Evolutionary conservation across 2,113 vertebrate genomes (phyloP).

Genomic region (Entomyzon cyanotis): DNA sequence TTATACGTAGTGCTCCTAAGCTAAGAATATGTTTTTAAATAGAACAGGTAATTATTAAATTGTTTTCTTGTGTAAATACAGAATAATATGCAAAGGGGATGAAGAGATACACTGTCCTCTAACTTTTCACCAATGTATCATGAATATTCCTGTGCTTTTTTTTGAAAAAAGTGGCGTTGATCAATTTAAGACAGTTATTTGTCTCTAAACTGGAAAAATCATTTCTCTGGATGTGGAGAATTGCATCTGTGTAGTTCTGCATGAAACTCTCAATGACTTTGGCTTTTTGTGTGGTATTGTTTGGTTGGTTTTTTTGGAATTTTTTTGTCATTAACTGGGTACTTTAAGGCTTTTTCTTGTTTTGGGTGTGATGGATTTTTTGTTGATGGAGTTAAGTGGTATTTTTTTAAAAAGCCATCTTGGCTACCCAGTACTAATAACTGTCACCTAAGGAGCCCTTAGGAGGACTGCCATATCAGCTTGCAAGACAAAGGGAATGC

Average conservation of each 20-base stretch:
- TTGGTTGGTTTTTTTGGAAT: background rate
- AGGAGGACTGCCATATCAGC: background rate
- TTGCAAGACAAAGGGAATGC: background rate
- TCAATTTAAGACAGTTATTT: background rate
- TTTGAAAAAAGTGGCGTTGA: background rate
- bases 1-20: background rate
- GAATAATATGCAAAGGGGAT: background rate
- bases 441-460: background rate
- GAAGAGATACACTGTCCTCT: background rate
- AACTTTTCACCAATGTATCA: background rate
- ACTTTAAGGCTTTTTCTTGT: background rate
- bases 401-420: background rate
- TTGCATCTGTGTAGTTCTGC: background rate
- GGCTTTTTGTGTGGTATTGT: background rate
- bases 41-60: background rate
- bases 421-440: background rate
- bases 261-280: background rate
- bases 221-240: background rate
- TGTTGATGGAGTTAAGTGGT: accelerated
- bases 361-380: background rate
- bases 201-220: background rate
- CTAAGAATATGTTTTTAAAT: background rate
- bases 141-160: background rate
- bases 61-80: background rate
- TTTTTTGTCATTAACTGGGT: too few relatives aligned